Conservation (phyloP, 2,797 vertebrate genomes). For the Crocodylus rhombifer region DNA sequence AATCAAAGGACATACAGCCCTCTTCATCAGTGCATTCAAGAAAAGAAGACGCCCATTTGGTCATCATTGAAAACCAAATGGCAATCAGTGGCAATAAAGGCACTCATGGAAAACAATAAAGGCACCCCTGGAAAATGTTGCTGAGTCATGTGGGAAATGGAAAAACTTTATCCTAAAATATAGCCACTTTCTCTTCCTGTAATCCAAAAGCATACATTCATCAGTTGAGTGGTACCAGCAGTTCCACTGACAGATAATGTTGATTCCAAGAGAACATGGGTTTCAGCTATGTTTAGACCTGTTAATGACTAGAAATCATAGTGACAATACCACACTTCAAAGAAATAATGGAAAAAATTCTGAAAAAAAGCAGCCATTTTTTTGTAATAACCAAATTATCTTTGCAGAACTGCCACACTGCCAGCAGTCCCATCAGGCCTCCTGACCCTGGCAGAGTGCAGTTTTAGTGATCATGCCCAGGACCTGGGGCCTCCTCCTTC, state of each 20-base stretch:
- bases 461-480: no score
- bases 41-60: not conserved
- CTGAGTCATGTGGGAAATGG: not conserved
- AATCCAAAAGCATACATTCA: not conserved
- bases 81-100: not conserved
- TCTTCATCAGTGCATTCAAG: accelerated
- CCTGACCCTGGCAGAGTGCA: no score
- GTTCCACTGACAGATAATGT: not conserved
- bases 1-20: not conserved
- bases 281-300: not conserved
- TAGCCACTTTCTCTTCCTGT: not conserved
- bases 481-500: no score
- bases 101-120: not conserved
- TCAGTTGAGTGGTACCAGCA: not conserved
- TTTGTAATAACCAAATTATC: not conserved
- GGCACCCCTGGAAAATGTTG: not conserved
- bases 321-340: not conserved
- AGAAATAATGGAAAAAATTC: not conserved
- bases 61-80: not conserved
- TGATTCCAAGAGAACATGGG: not conserved
- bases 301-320: not conserved
- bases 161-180: not conserved
- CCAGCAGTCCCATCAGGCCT: not conserved
- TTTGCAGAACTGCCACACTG: not conserved
- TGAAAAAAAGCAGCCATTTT: not conserved